These are phyloP conservation scores for Capricornis sumatraensis DNA, from an alignment of 2,113 vertebrate species.

Conservation along the genomic window DNA sequence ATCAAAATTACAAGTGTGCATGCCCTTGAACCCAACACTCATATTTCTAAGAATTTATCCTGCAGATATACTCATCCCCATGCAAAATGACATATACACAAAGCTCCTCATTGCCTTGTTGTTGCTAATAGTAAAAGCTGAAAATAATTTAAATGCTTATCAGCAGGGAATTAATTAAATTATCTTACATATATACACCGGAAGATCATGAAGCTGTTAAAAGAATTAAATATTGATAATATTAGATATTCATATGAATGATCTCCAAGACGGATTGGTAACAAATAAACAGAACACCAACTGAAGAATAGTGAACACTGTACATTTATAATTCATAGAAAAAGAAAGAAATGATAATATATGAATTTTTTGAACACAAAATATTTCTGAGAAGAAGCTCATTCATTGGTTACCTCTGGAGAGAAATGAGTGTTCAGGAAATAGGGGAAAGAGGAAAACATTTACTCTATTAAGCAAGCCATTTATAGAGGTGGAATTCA, in stretches of 20 bases:
- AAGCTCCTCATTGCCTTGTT: background rate
- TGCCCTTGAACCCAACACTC: background rate
- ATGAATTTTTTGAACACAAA: background rate
- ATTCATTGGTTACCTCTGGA: background rate
- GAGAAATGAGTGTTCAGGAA: background rate
- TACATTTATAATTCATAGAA: background rate
- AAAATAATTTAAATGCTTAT: background rate
- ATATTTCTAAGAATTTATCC: background rate
- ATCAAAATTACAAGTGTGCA: background rate
- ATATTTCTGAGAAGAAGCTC: background rate
- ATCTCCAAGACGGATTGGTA: background rate
- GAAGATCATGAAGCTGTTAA: background rate
- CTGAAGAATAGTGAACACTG: background rate
- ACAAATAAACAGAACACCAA: background rate
- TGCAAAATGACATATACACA: background rate
- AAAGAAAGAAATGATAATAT: background rate
- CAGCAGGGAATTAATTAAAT: background rate
- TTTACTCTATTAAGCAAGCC: background rate
- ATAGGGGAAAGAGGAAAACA: background rate
- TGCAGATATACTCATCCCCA: background rate
- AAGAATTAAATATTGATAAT: background rate
- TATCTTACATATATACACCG: background rate
- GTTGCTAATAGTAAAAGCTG: background rate
- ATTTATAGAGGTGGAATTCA: background rate
- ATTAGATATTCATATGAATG: background rate